Conservation (phyloP, 2,113 vertebrate genomes). For the Rhinoptilus africanus region DNA sequence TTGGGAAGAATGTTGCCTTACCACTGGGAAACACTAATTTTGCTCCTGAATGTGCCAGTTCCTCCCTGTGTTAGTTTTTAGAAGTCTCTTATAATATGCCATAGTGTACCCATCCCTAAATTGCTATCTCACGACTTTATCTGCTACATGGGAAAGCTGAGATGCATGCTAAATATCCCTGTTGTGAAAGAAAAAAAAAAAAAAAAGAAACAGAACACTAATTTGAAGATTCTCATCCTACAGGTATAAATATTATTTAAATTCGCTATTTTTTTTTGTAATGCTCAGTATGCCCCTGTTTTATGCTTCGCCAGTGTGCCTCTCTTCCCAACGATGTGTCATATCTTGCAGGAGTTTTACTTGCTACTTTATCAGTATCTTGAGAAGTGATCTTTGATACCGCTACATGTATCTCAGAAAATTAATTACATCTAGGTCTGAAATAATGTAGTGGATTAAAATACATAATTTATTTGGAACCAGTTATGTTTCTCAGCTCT, state of each 20-base stretch:
- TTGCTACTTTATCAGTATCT: background rate
- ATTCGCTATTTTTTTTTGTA: background rate
- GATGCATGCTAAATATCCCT: background rate
- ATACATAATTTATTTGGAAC: background rate
- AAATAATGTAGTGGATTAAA: background rate
- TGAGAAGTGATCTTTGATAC: background rate
- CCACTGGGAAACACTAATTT: background rate
- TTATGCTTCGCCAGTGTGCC: background rate
- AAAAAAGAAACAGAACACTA: too few species aligned
- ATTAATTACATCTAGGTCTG: background rate
- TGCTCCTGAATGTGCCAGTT: background rate
- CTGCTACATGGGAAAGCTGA: background rate
- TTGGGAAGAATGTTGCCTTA: background rate
- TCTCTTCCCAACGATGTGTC: background rate
- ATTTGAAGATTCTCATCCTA: background rate
- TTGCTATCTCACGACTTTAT: background rate
- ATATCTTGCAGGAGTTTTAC: background rate
- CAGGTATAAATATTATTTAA: background rate
- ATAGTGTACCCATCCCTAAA: background rate
- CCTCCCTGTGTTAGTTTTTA: background rate
- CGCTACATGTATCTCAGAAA: background rate
- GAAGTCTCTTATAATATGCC: background rate
- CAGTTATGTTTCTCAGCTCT: background rate
- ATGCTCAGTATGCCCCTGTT: background rate
- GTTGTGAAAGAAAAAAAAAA: background rate